Base-by-base conservation (phyloP, 2,113 vertebrate genomes). In the Bubo blakistoni region DNA sequence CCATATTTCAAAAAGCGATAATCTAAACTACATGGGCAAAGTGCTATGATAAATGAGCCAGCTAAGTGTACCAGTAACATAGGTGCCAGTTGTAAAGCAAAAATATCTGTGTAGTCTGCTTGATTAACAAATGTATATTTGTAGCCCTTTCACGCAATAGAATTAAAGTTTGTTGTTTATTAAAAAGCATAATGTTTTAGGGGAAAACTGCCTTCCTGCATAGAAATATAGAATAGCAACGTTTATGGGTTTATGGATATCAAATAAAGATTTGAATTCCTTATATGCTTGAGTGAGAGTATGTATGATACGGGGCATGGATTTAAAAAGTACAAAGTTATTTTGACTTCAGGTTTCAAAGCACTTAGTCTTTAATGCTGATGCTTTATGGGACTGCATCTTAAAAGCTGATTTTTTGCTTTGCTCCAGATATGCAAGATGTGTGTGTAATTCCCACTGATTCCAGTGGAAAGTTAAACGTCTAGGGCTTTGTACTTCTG, bases 201-300 rank as follows among this genome's bases (percentile, higher is more conserved):
- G 97, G 95, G 96, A 93, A 97, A 97, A 97, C 96, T 98, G 96
- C 97, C 97, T 98, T 98, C 96, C 76, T 98, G 97, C 95, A 94
- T 98, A 98, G 97, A 98, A 97, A 95, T 97, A 98, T 80, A 98
- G 98, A 97, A 95, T 98, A 98, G 98, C 95, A 97, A 96, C 98
- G 63, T 98, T 98, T 98, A 98, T 98, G 97, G 97, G 93, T 98
- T 98, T 98, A 98, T 98, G 97, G 97, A 98, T 98, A 98, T 98
- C 81, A 98, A 98, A 98, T 98, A 98, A 98, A 98, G 86, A 98
- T 97, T 98, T 98, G 97, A 97, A 98, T 98, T 98, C 97, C 97
- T 98, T 98, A 98, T 95, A 91, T 98, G 89, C 96, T 98, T 97
- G 98, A 98, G 98, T 98, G 97, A 98, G 98, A 98, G 97, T 98